Evolutionary conservation across 1,140 invertebrate genomes (phyloP), one percentile per base, ranked within the genome.

Genomic region (Cheumatopsyche charites): DNA sequence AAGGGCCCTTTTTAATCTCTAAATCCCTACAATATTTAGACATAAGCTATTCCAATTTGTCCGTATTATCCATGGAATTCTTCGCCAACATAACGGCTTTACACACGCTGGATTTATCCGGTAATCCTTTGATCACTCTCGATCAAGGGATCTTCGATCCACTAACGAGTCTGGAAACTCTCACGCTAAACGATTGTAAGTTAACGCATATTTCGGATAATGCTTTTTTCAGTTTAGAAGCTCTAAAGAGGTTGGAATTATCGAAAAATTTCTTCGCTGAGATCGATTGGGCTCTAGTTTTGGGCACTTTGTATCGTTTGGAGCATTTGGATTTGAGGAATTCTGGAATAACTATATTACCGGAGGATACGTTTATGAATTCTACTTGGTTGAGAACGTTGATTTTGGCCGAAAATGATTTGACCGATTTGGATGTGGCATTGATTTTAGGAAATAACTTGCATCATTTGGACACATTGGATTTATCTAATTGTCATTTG

Each of bases 401-500:
- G 23, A 85, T 88, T 6, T 79, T 91, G 4, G 87, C 89, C 1
- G 85, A 90, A 72, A 91, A 91, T 74, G 86, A 90, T 77, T 78
- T 91, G 21, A 81, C 81, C 42, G 87, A 89, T 73, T 80, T 91
- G 17, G 88, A 91, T 69, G 87, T 91, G 3, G 87, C 84, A 1
- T 84, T 84, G 12, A 90, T 88, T 1, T 82, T 91, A 9, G 89
- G 89, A 0, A 86, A 86, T 63, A 90, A 89, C 79, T 79, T 90
- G 43, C 86, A 87, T 67, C 88, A 88, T 75, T 81, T 91, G 43
- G 88, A 90, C 76, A 85, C 86, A n/a, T 78, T 91, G 17, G 90
- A 91, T 80, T 78, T 91, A 42, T 90, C 90, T 0, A 87, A 90
- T 73, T 91, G 90, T 75, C 87, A 88, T 77, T 84, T 91, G n/a